Evolutionary conservation across 2,113 vertebrate genomes (phyloP).

Genomic region (rat (Rattus norvegicus)): GRCr8 NC_086024.1:86590501-86591000

Average conservation of each 20-base stretch:
- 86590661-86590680: neutral
- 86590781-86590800: neutral
- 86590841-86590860: neutral
- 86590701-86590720: neutral
- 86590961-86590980: neutral
- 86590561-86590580: neutral
- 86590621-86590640: neutral
- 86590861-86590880: neutral
- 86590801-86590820: neutral
- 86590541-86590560: too few species aligned
- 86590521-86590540: too few species aligned
- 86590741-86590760: neutral
- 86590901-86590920: neutral
- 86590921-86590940: neutral
- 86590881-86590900: neutral
- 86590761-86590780: neutral
- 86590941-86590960: neutral
- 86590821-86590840: neutral
- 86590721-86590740: neutral
- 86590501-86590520: too few species aligned
- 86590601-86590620: too few species aligned
- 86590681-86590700: neutral
- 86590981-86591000: neutral
- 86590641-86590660: neutral
- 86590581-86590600: neutral